Conservation (phyloP, 2,113 vertebrate genomes). For the Chroicocephalus ridibundus region DNA sequence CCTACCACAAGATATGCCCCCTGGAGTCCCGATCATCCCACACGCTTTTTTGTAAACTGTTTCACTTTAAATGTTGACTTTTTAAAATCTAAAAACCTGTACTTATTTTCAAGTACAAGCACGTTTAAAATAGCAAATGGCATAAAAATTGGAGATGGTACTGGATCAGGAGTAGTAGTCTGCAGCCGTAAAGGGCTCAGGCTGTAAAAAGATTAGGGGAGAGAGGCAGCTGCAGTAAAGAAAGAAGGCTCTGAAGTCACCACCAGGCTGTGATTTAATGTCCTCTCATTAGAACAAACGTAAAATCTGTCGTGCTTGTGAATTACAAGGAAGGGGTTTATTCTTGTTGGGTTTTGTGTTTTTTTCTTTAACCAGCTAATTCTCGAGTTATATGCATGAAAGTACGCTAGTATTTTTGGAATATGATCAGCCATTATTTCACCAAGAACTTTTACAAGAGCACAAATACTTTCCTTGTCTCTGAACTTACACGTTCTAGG, state of each 20-base stretch:
- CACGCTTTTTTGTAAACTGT: not conserved
- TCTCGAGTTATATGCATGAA: not conserved
- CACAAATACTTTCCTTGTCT: not conserved
- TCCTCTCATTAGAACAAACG: not conserved
- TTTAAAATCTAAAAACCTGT: not conserved
- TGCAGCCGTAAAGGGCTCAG: not conserved
- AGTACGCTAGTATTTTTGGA: not conserved
- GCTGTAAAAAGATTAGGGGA: not conserved
- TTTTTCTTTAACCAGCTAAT: not conserved
- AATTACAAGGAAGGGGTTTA: not conserved
- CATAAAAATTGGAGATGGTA: not conserved
- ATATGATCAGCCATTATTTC: not conserved
- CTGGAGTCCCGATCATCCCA: not conserved
- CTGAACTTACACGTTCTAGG: not conserved
- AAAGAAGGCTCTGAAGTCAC: not conserved
- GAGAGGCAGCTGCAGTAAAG: not conserved
- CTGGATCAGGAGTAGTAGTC: not conserved
- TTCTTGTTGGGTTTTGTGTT: not conserved
- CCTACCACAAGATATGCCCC: not conserved
- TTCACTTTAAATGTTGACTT: not conserved
- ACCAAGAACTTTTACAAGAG: not conserved
- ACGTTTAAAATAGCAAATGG: not conserved
- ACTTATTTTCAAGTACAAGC: not conserved
- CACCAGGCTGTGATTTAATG: not conserved
- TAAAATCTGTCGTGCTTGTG: no score